Percentiles rank a stretch among this genome's conserved stretches.
Conservation (phyloP, 2,113 vertebrate genomes). For the Acrocephalus arundinaceus region DNA sequence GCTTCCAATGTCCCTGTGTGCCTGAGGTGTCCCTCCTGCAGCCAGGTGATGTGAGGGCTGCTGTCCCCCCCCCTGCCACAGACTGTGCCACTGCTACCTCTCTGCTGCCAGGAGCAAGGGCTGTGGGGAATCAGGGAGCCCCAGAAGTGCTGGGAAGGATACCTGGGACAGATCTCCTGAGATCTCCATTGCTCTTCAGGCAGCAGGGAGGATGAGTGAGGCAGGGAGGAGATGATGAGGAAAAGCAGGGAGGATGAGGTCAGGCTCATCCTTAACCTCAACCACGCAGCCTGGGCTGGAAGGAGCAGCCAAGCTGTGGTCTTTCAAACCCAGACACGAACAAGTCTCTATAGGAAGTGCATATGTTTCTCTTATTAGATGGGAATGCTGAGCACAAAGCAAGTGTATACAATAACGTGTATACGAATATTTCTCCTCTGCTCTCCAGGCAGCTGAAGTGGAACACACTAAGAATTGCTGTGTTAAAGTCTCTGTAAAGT, state of each 20-base stretch:
- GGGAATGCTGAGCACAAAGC: not conserved
- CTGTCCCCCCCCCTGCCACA: not conserved
- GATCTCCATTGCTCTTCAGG: not conserved
- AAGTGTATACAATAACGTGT: rapidly evolving
- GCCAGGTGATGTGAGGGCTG: rapidly evolving
- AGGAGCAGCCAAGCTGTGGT: not conserved
- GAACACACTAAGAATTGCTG: not conserved
- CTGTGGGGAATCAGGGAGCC: not conserved
- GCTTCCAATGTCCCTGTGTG: rapidly evolving
- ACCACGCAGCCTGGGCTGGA: not conserved
- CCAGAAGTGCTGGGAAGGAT: not conserved
- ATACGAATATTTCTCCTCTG: not conserved
- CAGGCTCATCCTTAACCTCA: not conserved
- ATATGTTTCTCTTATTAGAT: not conserved
- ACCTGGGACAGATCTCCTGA: not conserved
- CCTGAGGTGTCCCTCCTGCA: not conserved
- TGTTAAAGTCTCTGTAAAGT: not conserved
- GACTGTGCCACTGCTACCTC: not conserved
- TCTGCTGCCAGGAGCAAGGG: not conserved
- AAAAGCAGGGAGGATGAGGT: not conserved
- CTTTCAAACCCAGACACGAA: not conserved
- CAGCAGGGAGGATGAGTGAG: not conserved
- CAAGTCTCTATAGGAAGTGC: not conserved
- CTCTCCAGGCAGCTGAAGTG: not conserved
- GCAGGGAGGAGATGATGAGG: not conserved